A percentile compares a stretch with the other conserved stretches of the same genome.
These are phyloP conservation scores for Protonibea diacanthus DNA, from an alignment of 2,797 vertebrate genomes.

Conservation along the genomic window DNA sequence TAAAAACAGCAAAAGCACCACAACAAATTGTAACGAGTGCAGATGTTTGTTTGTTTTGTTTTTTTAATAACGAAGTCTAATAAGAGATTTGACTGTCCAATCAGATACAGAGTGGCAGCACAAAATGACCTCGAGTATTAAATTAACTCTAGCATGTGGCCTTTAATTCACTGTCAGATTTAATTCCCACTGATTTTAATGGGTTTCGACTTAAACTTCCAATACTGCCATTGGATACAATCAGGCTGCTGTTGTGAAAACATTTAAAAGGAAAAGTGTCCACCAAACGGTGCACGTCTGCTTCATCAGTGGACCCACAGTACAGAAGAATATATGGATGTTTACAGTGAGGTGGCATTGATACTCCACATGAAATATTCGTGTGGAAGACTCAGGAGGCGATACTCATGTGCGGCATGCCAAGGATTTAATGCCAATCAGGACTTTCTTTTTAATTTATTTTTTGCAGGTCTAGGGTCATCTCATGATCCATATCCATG, in stretches of 20 bases:
- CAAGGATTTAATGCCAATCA: background rate
- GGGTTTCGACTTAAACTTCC: background rate
- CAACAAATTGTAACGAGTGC: background rate
- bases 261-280: background rate
- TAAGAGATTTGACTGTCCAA: background rate
- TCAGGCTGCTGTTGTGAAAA: constrained; percentile 13
- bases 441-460: background rate
- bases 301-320: background rate
- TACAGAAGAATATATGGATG: background rate
- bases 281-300: background rate
- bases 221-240: background rate
- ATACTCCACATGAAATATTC: background rate
- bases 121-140: background rate
- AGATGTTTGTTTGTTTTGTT: background rate
- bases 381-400: background rate
- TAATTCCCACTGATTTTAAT: constrained; percentile 24
- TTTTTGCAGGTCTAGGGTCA: background rate
- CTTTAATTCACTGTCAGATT: constrained; percentile 28
- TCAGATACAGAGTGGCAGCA: background rate
- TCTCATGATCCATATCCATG: background rate
- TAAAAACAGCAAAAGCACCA: background rate
- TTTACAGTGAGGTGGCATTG: background rate
- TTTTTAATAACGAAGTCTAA: background rate
- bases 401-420: background rate
- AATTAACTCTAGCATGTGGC: constrained; percentile 9